Evolutionary conservation across 2,113 vertebrate genomes (phyloP).

Genomic region (Onychostruthus taczanowskii): DNA sequence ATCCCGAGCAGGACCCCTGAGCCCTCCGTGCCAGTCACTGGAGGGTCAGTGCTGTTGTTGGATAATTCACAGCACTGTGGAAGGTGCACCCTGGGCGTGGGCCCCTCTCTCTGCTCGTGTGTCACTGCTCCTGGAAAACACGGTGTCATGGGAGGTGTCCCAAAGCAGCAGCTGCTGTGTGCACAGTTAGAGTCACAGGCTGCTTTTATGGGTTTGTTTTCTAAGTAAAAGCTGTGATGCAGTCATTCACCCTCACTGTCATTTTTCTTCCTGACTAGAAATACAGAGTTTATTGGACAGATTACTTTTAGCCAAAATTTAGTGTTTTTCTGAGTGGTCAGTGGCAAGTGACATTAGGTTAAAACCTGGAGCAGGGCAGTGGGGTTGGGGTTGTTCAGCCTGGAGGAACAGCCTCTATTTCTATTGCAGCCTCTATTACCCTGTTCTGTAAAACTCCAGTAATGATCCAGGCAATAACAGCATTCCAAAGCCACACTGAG

Average conservation of each 20-base stretch:
- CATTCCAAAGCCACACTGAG: not conserved
- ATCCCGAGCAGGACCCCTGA: rapidly evolving
- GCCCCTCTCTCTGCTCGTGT: not conserved
- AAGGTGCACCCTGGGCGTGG: rapidly evolving
- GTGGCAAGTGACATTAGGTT: not conserved
- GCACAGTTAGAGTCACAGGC: not conserved
- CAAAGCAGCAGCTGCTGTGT: not conserved
- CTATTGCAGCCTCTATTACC: not conserved
- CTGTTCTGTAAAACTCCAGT: not conserved
- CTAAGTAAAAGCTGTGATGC: not conserved
- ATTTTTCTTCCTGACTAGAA: not conserved
- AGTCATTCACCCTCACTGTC: not conserved
- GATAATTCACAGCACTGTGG: not conserved
- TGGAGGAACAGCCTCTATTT: not conserved
- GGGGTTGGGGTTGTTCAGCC: not conserved
- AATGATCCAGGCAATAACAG: not conserved
- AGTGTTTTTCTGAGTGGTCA: not conserved
- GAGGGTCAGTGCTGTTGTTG: not conserved
- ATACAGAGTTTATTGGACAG: not conserved
- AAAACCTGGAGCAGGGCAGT: not conserved
- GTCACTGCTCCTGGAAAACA: not conserved
- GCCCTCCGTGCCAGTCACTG: rapidly evolving
- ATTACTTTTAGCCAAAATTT: not conserved
- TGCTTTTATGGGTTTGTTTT: not conserved
- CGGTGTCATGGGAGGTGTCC: rapidly evolving